Base-by-base conservation (phyloP, 2,113 vertebrate genomes). In the Microcebus tavaratra region DNA sequence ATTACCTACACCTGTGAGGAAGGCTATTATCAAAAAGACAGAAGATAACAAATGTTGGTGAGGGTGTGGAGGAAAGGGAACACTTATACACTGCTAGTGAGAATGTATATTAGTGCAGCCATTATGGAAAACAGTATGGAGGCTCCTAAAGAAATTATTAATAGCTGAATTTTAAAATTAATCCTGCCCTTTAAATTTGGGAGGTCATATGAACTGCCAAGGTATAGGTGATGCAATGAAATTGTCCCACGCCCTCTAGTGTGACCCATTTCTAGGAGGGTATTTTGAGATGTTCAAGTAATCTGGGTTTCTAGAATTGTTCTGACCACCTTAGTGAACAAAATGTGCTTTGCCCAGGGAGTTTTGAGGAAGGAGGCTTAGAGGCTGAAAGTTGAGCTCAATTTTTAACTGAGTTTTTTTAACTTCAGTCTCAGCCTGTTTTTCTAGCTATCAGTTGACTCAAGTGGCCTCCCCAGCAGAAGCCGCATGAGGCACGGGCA, bases 181-280 rank as follows among this genome's bases (percentile, higher is more conserved):
- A 50, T 45, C 21, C 45, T 87, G 31, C 15, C 31, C 13, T 70
- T 79, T 53, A 50, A 10, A 42, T 45, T 63, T 39, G 18, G 50
- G 31, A 80, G 7, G 53, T 21, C 61, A 4, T 8, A 6, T 36
- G 45, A 63, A 17, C 1, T 23, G 34, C 50, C 31, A 6, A 0
- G 6, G n/a, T 25, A 48, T 27, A 45, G 9, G 2, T 21, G 20
- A 42, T 25, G 6, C 34, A 21, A 13, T 63, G 20, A 79, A 6
- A 45, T 4, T 25, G 23, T 79, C 82, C n/a, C 21, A 21, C 1
- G 23, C 15, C 11, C 2, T 65, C 68, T 7, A 0, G 0, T 12
- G 34, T 67, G n/a, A 39, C 21, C n/a, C n/a, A 23, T 1, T 1
- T 59, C 23, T 2, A 23, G 20, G 18, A 81, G 70, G 67, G 21